Evolutionary conservation across 2,797 vertebrate species (phyloP).

Genomic region (Otus scops): DNA sequence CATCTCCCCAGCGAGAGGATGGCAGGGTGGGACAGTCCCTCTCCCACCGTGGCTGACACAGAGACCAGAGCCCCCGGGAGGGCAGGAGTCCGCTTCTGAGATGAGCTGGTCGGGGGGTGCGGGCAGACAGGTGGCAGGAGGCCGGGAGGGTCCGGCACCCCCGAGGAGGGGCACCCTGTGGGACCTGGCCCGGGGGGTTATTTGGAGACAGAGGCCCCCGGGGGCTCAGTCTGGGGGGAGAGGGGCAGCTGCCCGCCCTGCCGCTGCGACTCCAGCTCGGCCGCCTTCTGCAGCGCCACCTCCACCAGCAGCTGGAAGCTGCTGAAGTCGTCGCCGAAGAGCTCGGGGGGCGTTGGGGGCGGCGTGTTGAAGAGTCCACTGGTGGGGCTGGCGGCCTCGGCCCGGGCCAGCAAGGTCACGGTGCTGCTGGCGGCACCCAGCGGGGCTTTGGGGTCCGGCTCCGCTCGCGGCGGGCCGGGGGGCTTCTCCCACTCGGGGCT

Average conservation of each 20-base stretch:
- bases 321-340: slow-evolving; percentile 89
- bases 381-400: slow-evolving; percentile 77
- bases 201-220: slow-evolving; percentile 49
- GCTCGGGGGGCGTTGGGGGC: slow-evolving; percentile 88
- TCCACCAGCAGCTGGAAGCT: slow-evolving; percentile 91
- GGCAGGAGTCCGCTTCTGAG: neutral
- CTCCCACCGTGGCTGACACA: neutral
- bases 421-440: slow-evolving; percentile 68
- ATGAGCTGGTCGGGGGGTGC: neutral
- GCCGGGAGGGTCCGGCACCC: slow-evolving; percentile 3
- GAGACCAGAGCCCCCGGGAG: neutral
- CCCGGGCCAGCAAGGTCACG: slow-evolving; percentile 69
- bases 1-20: neutral
- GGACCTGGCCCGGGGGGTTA: neutral
- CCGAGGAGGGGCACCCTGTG: neutral
- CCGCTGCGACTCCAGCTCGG: slow-evolving; percentile 87
- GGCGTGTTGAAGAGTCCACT: slow-evolving; percentile 90
- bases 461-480: slow-evolving; percentile 64
- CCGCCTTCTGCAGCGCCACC: slow-evolving; percentile 87
- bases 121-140: neutral
- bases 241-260: slow-evolving; percentile 69
- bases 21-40: neutral
- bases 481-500: slow-evolving; percentile 78
- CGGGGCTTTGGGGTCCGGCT: slow-evolving; percentile 76
- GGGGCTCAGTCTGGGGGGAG: slow-evolving; percentile 35